These are phyloP conservation scores for Nyctibius bracteatus DNA, from an alignment of 2,113 vertebrate species.

Conservation along the genomic window DNA sequence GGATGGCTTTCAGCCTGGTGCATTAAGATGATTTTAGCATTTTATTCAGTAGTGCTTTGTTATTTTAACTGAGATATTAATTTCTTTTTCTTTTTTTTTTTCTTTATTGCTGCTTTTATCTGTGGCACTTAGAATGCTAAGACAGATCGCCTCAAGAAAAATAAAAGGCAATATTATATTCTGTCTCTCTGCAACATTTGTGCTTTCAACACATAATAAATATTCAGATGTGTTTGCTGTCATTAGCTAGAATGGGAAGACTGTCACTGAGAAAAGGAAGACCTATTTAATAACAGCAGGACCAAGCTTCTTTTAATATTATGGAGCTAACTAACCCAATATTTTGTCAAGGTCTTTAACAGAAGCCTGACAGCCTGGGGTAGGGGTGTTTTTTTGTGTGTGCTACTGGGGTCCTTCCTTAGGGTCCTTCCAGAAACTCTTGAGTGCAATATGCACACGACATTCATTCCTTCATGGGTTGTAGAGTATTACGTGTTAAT, in stretches of 20 bases:
- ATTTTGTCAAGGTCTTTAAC: background rate
- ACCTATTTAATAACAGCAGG: background rate
- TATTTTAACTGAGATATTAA: background rate
- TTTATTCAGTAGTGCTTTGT: constrained; percentile 12
- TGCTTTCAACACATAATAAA: constrained; percentile 27
- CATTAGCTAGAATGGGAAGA: constrained; percentile 11
- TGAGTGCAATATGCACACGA: background rate
- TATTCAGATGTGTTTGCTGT: constrained; percentile 31
- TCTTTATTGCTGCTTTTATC: constrained; percentile 3
- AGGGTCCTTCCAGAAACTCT: background rate
- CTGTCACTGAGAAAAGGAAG: constrained; percentile 2
- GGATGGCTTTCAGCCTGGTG: background rate
- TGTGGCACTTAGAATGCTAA: background rate
- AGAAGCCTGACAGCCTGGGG: background rate
- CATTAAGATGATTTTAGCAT: constrained; percentile 5
- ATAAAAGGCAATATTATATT: constrained; percentile 18
- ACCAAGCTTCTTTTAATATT: background rate
- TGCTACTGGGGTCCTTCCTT: background rate
- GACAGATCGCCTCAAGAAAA: background rate
- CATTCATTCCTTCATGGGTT: background rate
- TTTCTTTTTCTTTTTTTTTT: background rate
- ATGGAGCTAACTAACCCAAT: background rate
- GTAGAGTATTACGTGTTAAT: background rate
- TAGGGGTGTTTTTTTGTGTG: background rate
- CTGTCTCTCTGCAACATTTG: background rate